Conservation (phyloP, 2,888 invertebrate species). For the Hypercompe scribonia region DNA sequence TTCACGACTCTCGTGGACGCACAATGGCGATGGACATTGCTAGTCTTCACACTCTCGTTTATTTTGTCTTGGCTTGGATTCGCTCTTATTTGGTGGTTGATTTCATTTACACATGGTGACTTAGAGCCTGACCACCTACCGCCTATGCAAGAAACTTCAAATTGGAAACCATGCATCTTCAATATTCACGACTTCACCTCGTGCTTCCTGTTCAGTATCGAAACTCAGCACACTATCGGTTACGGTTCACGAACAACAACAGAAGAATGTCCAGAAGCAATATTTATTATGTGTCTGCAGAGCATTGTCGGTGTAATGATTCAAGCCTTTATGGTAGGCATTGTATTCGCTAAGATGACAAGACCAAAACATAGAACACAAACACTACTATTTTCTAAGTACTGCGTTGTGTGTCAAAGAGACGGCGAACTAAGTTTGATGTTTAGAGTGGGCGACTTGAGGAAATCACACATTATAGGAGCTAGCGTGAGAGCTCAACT, state of each 20-base stretch:
- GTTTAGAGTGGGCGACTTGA: constrained; percentile 96
- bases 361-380: constrained; percentile 96
- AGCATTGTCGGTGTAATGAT: constrained; percentile 95
- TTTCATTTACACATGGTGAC: constrained; percentile 95
- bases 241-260: constrained; percentile 95
- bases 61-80: constrained; percentile 95
- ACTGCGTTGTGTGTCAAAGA: constrained; percentile 93
- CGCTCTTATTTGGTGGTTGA: constrained; percentile 95
- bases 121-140: constrained; percentile 88
- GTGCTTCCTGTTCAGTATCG: constrained; percentile 96
- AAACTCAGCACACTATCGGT: constrained; percentile 97
- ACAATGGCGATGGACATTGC: constrained; percentile 96
- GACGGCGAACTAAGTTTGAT: constrained; percentile 94
- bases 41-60: constrained; percentile 94
- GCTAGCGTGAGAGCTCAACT: constrained; percentile 94
- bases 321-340: constrained; percentile 92
- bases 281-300: constrained; percentile 95
- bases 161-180: constrained; percentile 93
- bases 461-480: constrained; percentile 96
- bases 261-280: constrained; percentile 95
- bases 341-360: constrained; percentile 96
- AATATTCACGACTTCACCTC: constrained; percentile 94
- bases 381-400: constrained; percentile 94
- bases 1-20: constrained; percentile 96
- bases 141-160: constrained; percentile 78